These are phyloP conservation scores for Miniopterus natalensis DNA, from an alignment of 2,113 vertebrate genomes.

Conservation along the genomic window DNA sequence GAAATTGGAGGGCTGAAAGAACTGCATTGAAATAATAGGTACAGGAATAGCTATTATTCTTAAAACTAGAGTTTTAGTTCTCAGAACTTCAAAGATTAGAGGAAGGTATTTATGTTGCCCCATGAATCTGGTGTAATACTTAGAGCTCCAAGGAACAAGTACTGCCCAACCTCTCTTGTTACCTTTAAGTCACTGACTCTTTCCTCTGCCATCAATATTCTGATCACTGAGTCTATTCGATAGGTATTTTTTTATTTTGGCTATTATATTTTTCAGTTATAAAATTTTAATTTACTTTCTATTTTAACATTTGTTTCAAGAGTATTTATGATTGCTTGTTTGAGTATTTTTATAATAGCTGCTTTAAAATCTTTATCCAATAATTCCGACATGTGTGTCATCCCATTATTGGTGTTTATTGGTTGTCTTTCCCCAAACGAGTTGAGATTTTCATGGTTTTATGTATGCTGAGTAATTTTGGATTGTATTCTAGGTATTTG, in stretches of 20 bases:
- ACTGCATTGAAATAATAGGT: background rate
- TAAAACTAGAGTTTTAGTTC: background rate
- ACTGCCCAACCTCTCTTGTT: background rate
- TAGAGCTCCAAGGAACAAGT: background rate
- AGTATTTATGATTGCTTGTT: conserved; percentile 20
- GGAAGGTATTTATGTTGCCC: background rate
- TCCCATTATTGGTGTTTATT: background rate
- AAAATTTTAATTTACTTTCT: conserved; percentile 59
- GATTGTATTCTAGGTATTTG: conserved; percentile 8
- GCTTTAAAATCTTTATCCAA: conserved; percentile 18
- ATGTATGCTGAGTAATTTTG: conserved; percentile 8
- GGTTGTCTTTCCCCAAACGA: background rate
- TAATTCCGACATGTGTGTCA: conserved; percentile 13
- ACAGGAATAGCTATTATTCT: background rate
- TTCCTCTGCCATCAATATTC: background rate
- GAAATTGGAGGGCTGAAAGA: background rate
- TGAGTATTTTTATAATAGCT: conserved; percentile 61
- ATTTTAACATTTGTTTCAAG: conserved; percentile 55
- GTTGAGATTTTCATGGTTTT: background rate
- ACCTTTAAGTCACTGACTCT: background rate
- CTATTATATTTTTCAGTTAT: conserved; percentile 15
- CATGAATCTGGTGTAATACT: background rate
- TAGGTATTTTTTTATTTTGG: background rate
- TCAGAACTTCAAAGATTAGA: background rate
- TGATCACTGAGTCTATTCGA: background rate